A percentile compares a stretch with the other conserved stretches of the same genome.
Conservation (phyloP, 1,140 invertebrate species). For the Andrena cerasifolii region DNA sequence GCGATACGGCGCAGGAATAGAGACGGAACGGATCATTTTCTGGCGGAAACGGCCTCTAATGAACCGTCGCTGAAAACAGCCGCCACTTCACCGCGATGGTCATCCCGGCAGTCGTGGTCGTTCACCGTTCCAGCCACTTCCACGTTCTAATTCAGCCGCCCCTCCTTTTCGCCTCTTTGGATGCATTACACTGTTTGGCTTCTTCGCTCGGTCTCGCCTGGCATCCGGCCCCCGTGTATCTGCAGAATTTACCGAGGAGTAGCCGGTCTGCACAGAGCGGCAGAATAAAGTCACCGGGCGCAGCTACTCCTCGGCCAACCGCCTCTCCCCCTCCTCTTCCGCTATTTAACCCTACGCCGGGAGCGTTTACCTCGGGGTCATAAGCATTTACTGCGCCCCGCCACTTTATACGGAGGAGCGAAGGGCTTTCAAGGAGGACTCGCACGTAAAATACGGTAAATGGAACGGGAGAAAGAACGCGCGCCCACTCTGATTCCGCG, state of each 20-base stretch:
- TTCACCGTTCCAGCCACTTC: slow-evolving; percentile 1
- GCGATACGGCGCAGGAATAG: neutral
- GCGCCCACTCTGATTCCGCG: neutral
- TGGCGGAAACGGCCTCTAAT: neutral
- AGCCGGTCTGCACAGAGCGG: slow-evolving; percentile 19
- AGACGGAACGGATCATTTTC: neutral
- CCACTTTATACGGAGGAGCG: slow-evolving; percentile 4
- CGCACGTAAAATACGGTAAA: slow-evolving; percentile 37
- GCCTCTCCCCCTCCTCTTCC: too few relatives aligned
- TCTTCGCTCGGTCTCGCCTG: slow-evolving; percentile 47
- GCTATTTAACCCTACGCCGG: slow-evolving; percentile 57
- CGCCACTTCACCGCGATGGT: neutral
- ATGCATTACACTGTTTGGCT: slow-evolving; percentile 61
- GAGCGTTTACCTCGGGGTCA: slow-evolving; percentile 28
- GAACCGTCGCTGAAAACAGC: neutral
- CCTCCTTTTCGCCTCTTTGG: slow-evolving; percentile 51
- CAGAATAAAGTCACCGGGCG: slow-evolving; percentile 45
- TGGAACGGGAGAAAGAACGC: slow-evolving; percentile 19
- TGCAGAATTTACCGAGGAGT: slow-evolving; percentile 53
- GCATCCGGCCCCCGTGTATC: slow-evolving; percentile 34
- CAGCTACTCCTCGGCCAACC: slow-evolving; percentile 28
- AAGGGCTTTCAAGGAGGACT: slow-evolving; percentile 21
- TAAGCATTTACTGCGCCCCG: slow-evolving; percentile 36
- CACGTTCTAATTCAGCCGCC: slow-evolving; percentile 57
- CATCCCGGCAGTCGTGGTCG: neutral